A percentile compares a stretch with the other conserved stretches of the same genome.
phyloP scores from a whole-genome alignment of 1,140 invertebrate genomes.

The Aphelenchoides besseyi region DNA sequence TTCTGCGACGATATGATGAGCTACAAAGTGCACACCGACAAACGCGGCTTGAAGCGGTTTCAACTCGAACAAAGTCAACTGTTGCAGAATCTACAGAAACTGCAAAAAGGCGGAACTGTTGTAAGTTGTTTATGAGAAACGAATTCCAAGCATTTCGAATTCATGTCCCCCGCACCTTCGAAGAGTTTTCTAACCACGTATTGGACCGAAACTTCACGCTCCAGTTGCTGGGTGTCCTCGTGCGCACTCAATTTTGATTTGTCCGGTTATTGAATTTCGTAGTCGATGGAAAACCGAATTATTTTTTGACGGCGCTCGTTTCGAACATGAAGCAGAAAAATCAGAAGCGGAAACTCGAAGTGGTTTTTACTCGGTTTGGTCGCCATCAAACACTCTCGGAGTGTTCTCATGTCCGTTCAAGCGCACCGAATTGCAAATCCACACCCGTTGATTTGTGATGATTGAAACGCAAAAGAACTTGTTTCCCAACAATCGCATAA shows the following conservation, averaged over 20 bases:
- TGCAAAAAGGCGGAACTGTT: conserved; percentile 38
- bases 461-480: no score
- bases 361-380: no score
- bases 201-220: background rate
- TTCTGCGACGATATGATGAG: conserved; percentile 45
- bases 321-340: background rate
- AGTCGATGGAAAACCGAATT: background rate
- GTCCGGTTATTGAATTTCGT: conserved; percentile 3
- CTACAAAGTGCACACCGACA: conserved; percentile 52
- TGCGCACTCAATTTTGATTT: background rate
- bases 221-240: background rate
- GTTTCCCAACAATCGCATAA: no score
- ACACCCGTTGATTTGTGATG: no score
- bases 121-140: conserved; percentile 18
- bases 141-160: no score
- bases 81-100: conserved; percentile 33
- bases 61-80: conserved; percentile 33
- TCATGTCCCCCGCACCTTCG: background rate
- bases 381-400: no score
- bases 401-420: no score
- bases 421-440: no score
- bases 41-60: conserved; percentile 43
- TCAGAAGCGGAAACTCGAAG: background rate
- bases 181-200: background rate
- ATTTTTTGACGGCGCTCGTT: background rate